These are phyloP conservation scores for Bombylius major DNA, from an alignment of 2,888 invertebrate species.

Conservation along the genomic window DNA sequence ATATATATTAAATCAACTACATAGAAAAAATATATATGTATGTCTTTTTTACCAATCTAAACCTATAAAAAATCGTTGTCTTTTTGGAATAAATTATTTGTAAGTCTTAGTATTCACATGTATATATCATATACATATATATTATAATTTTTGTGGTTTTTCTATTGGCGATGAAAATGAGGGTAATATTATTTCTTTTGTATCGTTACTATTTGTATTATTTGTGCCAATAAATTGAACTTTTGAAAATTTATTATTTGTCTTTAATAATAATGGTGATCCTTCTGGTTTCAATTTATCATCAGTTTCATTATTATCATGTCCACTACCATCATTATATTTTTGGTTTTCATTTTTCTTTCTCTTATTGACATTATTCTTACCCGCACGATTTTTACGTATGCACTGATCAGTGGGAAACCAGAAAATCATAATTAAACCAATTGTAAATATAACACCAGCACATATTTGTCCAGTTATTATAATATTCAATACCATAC, in stretches of 20 bases:
- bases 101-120: too few relatives aligned
- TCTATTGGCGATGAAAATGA: background rate
- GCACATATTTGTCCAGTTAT: slow-evolving; percentile 40
- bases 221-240: background rate
- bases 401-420: slow-evolving; percentile 18
- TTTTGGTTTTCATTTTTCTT: background rate
- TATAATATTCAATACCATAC: slow-evolving; percentile 40
- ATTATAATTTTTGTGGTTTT: background rate
- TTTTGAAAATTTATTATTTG: slow-evolving; percentile 2
- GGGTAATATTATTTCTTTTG: background rate
- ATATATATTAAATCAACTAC: too few relatives aligned
- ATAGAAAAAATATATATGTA: too few relatives aligned
- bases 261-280: slow-evolving; percentile 24
- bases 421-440: slow-evolving; percentile 35
- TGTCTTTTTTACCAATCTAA: too few relatives aligned
- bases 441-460: slow-evolving; percentile 36
- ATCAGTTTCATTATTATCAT: background rate
- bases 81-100: too few relatives aligned
- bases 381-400: background rate
- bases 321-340: background rate
- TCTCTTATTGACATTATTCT: background rate
- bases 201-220: background rate
- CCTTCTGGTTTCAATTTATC: slow-evolving; percentile 16
- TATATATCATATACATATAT: too few relatives aligned
- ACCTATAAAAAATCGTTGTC: too few relatives aligned